A percentile compares a stretch with the other conserved stretches of the same genome.
phyloP scores from a whole-genome alignment of 2,113 vertebrate species.

The Phyllostomus hastatus region DNA sequence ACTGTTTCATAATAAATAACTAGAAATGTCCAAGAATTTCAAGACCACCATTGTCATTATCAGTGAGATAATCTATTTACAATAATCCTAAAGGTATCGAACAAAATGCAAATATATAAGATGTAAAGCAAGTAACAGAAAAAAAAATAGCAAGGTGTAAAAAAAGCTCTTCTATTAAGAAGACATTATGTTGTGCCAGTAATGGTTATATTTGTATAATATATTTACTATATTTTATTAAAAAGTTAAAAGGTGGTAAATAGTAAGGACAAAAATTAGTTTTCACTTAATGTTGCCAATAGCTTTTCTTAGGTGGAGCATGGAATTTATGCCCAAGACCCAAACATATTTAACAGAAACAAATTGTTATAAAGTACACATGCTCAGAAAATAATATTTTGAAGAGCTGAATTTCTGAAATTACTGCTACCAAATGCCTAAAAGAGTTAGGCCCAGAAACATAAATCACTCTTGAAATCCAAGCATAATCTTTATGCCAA shows the following conservation, averaged over 20 bases:
- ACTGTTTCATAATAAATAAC: not conserved
- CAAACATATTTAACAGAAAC: not conserved
- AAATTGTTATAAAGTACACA: not conserved
- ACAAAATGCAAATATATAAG: not conserved
- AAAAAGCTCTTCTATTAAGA: not conserved
- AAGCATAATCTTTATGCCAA: not conserved
- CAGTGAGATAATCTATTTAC: constrained; percentile 1
- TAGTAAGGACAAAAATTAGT: not conserved
- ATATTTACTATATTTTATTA: not conserved
- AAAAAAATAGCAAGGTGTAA: not conserved
- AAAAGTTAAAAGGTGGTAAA: constrained; percentile 1
- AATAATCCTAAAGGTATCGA: not conserved
- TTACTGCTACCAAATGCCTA: not conserved
- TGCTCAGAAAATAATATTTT: not conserved
- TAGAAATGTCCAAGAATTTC: not conserved
- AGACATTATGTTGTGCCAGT: not conserved
- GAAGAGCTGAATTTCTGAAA: constrained; percentile 4
- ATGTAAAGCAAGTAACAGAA: not conserved
- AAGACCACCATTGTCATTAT: not conserved
- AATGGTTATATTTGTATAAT: not conserved
- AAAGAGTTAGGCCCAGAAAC: not conserved
- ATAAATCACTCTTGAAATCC: not conserved
- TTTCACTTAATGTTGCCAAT: not conserved
- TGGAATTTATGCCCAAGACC: not conserved
- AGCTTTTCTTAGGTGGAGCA: not conserved